Evolutionary conservation across 2,888 invertebrate genomes (phyloP), one percentile per base, ranked within the genome.

Genomic region (Ophioninae sp.): DNA sequence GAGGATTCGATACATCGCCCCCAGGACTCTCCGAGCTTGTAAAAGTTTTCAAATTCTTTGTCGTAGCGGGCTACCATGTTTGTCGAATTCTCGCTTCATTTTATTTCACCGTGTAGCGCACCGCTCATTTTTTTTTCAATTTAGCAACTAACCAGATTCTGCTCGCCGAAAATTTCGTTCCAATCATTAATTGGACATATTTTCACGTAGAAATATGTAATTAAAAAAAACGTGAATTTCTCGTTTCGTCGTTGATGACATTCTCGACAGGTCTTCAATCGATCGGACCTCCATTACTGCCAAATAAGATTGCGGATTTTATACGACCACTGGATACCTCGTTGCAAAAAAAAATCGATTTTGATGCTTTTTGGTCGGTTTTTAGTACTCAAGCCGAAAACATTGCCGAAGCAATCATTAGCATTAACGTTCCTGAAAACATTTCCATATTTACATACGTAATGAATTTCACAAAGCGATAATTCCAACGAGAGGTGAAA

Each of bases 401-500:
- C 7, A 50, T 57, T 57, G 13, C 20, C 2, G 56, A 37, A 7
- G n/a, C 20, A 70, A 56, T 57, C 39, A 72, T 61, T 44, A 50
- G 17, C 30, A 23, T 50, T 50, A 13, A 17, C 3, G 17, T 50
- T 50, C 20, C 39, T 8, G 39, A 30, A 21, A 50, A 50, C 39
- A 68, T 61, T 78, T 69, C 62, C 39, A 62, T 62, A 50, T 62
- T 62, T 69, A 23, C 37, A 61, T 69, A 8, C 61, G 21, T 50
- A 50, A 56, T 78, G 62, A 50, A 69, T 61, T 69, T 78, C 62
- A 37, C 13, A 75, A 30, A 76, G 76, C 59, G 59, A 68, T 68
- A 68, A 76, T 59, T 76, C 76, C 44, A 57, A 23, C 59, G 39
- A 56, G 17, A 64, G 17, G 17, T 67, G 57, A 3, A 30, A 30